Conservation (phyloP, 2,113 vertebrate species). For the Neodon shergylaensis region DNA sequence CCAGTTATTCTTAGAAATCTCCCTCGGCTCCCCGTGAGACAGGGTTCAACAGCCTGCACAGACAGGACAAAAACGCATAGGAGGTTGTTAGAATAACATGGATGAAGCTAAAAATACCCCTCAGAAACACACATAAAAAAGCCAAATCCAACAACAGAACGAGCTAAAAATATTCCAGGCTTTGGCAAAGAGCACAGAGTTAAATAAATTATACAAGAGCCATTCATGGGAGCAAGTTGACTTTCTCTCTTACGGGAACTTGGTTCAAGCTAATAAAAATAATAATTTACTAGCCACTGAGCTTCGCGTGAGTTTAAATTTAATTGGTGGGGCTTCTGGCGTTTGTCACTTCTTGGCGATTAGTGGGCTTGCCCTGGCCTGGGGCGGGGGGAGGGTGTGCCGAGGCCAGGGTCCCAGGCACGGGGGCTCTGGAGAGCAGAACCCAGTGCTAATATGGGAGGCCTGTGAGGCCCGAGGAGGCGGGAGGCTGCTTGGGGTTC, state of each 20-base stretch:
- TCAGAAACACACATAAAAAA: conserved; percentile 84
- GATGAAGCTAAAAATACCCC: conserved; percentile 86
- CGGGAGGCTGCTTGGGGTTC: background rate
- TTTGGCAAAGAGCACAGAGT: conserved; percentile 86
- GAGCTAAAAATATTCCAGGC: conserved; percentile 88
- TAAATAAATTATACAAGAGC: conserved; percentile 86
- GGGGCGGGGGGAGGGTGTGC: background rate
- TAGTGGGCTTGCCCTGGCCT: conserved; percentile 76
- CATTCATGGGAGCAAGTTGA: conserved; percentile 79
- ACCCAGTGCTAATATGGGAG: background rate
- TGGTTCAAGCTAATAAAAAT: conserved; percentile 81
- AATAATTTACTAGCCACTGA: conserved; percentile 79
- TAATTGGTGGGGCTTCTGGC: conserved; percentile 85
- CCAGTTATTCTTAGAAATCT: conserved; percentile 76
- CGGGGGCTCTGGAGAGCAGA: background rate
- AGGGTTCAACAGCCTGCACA: conserved; percentile 81
- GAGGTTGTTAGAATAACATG: conserved; percentile 86
- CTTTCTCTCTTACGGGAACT: conserved; percentile 81
- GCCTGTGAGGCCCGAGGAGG: background rate
- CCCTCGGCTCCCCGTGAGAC: conserved; percentile 70
- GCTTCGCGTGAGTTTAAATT: conserved; percentile 84
- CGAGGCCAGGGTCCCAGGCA: background rate
- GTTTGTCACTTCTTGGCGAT: conserved; percentile 82
- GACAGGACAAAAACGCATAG: conserved; percentile 81
- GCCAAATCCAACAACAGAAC: conserved; percentile 88